Percentiles rank a stretch among this genome's conserved stretches.
Evolutionary conservation across 2,113 vertebrate genomes (phyloP).

Genomic region (Ictalurus furcatus): DNA sequence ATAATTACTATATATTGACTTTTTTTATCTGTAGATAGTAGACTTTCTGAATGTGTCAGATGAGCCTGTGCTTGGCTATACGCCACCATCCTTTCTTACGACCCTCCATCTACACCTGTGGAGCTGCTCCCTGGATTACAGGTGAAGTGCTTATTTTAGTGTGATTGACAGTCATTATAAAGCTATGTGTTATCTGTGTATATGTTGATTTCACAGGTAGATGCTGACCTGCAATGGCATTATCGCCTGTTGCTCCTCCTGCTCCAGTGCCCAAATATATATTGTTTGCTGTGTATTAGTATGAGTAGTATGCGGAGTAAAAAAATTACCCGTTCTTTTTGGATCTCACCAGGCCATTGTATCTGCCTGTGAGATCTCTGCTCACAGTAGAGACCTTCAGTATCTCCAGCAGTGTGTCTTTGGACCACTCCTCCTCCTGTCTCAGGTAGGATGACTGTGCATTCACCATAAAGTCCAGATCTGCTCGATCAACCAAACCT

Average conservation of each 20-base stretch:
- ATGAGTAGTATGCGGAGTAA: neutral
- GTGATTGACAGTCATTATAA: neutral
- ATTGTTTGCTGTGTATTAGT: neutral
- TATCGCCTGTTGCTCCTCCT: too few species aligned
- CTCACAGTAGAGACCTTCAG: slow-evolving; percentile 95
- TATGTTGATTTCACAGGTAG: neutral
- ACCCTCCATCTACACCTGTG: slow-evolving; percentile 94
- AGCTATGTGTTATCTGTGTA: neutral
- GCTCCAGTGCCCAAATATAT: neutral
- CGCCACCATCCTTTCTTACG: slow-evolving; percentile 87
- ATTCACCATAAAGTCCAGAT: neutral
- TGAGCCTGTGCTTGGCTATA: slow-evolving; percentile 95
- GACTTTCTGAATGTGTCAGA: slow-evolving; percentile 95
- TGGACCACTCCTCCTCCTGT: slow-evolving; percentile 91
- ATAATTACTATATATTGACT: neutral
- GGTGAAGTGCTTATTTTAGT: slow-evolving; percentile 67
- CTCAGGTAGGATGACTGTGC: slow-evolving; percentile 78
- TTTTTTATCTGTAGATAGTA: slow-evolving; percentile 79
- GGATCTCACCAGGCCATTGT: slow-evolving; percentile 80
- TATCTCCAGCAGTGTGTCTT: slow-evolving; percentile 89
- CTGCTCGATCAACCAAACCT: neutral
- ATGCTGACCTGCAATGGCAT: too few species aligned
- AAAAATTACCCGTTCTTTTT: slow-evolving; percentile 15
- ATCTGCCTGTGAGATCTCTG: slow-evolving; percentile 87
- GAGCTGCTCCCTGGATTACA: slow-evolving; percentile 96